These are phyloP conservation scores for Pitta sordida DNA, from an alignment of 2,113 vertebrate species.

Conservation along the genomic window DNA sequence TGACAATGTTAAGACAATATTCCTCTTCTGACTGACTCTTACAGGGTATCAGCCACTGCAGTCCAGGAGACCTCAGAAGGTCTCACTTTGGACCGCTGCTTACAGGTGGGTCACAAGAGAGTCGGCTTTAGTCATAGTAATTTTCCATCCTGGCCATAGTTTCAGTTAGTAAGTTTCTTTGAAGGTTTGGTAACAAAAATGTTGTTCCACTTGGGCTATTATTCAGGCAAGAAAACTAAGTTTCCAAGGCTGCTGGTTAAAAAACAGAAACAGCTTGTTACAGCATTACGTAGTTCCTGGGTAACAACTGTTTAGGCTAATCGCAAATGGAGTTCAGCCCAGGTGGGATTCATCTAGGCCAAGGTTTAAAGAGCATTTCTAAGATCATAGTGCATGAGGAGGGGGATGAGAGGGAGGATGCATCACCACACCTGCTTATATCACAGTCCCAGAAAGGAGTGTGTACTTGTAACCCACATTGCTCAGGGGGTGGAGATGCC, in stretches of 20 bases:
- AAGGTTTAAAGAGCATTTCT: not conserved
- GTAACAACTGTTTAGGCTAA: not conserved
- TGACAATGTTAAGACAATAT: too few relatives aligned
- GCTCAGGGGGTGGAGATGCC: not conserved
- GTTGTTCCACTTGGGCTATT: too few relatives aligned
- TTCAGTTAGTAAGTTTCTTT: too few relatives aligned
- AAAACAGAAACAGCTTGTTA: not conserved
- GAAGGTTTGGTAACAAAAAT: not conserved
- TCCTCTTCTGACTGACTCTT: too few relatives aligned
- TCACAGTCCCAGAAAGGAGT: not conserved
- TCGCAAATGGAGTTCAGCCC: too few relatives aligned
- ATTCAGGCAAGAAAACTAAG: not conserved
- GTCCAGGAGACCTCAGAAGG: not conserved
- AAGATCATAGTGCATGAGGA: not conserved
- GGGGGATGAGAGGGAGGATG: not conserved
- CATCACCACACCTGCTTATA: accelerated
- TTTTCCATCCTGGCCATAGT: not conserved
- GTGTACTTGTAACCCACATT: not conserved
- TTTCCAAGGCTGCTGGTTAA: not conserved
- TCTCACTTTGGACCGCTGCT: not conserved
- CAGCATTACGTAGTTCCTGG: not conserved
- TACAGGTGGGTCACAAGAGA: not conserved
- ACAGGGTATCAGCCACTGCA: not conserved
- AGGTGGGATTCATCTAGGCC: too few relatives aligned
- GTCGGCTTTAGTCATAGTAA: not conserved